Evolutionary conservation across 2,113 vertebrate genomes (phyloP), one percentile per base, ranked within the genome.

Genomic region (Cavia aperea): DNA sequence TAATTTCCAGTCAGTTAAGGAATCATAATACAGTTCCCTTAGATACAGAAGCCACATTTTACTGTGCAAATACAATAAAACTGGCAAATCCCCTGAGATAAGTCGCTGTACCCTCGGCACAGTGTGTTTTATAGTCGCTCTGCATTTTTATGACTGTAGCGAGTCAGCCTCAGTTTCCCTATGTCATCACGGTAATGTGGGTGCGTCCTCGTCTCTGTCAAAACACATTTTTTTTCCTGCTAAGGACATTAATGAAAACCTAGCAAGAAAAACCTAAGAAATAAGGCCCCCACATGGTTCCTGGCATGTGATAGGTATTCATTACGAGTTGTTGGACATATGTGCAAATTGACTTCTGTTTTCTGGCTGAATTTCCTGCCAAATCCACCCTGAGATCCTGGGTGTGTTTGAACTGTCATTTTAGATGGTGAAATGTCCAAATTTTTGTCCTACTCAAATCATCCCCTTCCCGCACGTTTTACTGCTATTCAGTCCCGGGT

Each of bases 1-100:
- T 83, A 46, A 72, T 89, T 92, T 89, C 77, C 11, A 83, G 79
- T 83, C 83, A 91, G 81, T 83, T 73, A 92, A 56, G 29, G n/a
- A 81, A 95, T 86, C 33, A 66, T 84, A 60, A 70, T 91, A 72
- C 4, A 56, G 49, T 19, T 54, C n/a, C 77, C 85, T 90, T 86
- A 66, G 7, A 65, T 82, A 91, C 14, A 7, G 65, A 70, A 33
- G 60, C 89, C 63, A 77, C 86, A 54, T 78, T 94, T 88, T 91
- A 65, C 68, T 89, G 72, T 62, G 23, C 33, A 82, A 92, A 93
- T 65, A 77, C 75, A 68, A 21, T n/a, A 75, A 77, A 94, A 78
- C 31, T 39, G n/a, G 54, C 24, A 81, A 88, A 88, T 78, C 46
- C 62, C 24, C 1, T 49, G 82, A 51, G 91, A 36, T 75, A 79